Evolutionary conservation across 2,888 invertebrate species (phyloP).

Genomic region (Vannuccia rotundouncinata): DNA sequence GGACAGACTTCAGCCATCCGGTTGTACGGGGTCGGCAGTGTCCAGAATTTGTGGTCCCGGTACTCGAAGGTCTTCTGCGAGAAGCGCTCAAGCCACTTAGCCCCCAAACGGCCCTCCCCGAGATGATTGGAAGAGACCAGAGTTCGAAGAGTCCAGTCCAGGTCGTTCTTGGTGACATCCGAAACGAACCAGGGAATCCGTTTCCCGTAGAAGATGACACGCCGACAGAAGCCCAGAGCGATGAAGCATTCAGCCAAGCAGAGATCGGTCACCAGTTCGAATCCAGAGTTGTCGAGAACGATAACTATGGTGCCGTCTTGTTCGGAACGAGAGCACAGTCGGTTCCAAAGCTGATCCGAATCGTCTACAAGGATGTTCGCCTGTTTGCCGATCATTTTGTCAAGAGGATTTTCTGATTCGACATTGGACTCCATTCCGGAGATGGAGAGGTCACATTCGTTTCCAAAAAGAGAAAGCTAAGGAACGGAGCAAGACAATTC

Average conservation of each 20-base stretch:
- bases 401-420: constrained; percentile 59
- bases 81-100: neutral
- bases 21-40: constrained; percentile 70
- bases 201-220: constrained; percentile 76
- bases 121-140: constrained; percentile 43
- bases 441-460: constrained; percentile 83
- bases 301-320: constrained; percentile 45
- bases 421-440: constrained; percentile 66
- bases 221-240: constrained; percentile 61
- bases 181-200: constrained; percentile 90
- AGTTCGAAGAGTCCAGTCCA: constrained; percentile 64
- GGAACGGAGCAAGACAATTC: constrained; percentile 28
- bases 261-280: constrained; percentile 81
- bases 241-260: constrained; percentile 75
- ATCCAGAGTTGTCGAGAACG: constrained; percentile 85
- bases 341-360: neutral
- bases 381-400: constrained; percentile 21
- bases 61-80: constrained; percentile 37
- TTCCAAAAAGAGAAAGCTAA: constrained; percentile 76
- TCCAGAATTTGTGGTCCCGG: constrained; percentile 68
- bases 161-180: constrained; percentile 72
- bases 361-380: constrained; percentile 33
- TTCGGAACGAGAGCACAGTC: neutral
- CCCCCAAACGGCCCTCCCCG: neutral
- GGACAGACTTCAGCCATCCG: constrained; percentile 66